A percentile compares a stretch with the other conserved stretches of the same genome.
phyloP scores from a whole-genome alignment of 2,888 invertebrate species.

The Ormyrus nitidulus region DNA sequence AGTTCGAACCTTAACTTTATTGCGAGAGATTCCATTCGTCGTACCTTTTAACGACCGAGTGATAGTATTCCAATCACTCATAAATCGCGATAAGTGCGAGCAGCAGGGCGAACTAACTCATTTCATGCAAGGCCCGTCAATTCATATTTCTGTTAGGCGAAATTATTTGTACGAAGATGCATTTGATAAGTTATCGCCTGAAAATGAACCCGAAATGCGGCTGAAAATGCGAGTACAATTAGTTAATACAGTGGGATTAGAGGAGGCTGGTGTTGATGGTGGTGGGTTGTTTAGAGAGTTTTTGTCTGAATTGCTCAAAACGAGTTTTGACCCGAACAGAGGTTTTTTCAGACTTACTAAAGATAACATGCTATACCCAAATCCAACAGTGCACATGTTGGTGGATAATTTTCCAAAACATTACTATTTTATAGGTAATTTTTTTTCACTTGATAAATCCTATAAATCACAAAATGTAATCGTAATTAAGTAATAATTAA shows the following conservation, averaged over 20 bases:
- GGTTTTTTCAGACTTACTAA: slow-evolving; percentile 93
- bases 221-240: slow-evolving; percentile 91
- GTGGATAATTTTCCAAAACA: slow-evolving; percentile 91
- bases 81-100: slow-evolving; percentile 80
- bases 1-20: slow-evolving; percentile 89
- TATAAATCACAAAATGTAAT: no score
- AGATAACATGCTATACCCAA: slow-evolving; percentile 96
- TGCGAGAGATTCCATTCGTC: slow-evolving; percentile 95
- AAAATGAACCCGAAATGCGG: slow-evolving; percentile 93
- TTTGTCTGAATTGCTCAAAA: slow-evolving; percentile 93
- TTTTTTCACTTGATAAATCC: no score
- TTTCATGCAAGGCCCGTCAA: slow-evolving; percentile 85
- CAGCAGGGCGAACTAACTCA: slow-evolving; percentile 86
- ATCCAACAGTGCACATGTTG: slow-evolving; percentile 92
- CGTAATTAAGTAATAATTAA: background rate
- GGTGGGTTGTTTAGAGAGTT: slow-evolving; percentile 98
- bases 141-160: slow-evolving; percentile 87
- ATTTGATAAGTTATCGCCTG: slow-evolving; percentile 92
- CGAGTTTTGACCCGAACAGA: slow-evolving; percentile 96
- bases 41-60: slow-evolving; percentile 94
- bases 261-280: slow-evolving; percentile 98
- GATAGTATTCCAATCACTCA: slow-evolving; percentile 87
- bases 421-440: slow-evolving; percentile 84
- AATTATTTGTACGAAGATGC: slow-evolving; percentile 99
- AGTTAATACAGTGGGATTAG: slow-evolving; percentile 91